These are phyloP conservation scores for Dendrophyllia cribrosa DNA, from an alignment of 64 coral and sea anemone species.

Conservation along the genomic window DNA sequence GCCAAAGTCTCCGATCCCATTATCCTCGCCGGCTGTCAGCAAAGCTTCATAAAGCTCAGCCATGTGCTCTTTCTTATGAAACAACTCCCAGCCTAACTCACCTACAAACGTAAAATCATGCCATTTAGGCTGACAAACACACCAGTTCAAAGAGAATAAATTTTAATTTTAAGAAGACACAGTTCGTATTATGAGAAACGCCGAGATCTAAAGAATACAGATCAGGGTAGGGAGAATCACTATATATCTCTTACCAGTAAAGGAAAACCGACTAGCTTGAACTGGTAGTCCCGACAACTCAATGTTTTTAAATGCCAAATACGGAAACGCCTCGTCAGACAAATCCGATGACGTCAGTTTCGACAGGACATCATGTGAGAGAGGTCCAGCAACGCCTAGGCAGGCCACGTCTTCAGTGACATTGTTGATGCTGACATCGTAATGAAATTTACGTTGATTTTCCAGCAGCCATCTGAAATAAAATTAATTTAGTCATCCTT, in stretches of 20 bases:
- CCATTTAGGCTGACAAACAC: no score
- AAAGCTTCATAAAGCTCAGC: constrained; percentile 61
- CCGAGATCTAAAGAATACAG: background rate
- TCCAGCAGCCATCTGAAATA: constrained; percentile 62
- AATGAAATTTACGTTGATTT: constrained; percentile 47
- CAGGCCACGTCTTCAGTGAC: constrained; percentile 71
- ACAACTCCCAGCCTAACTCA: constrained; percentile 80
- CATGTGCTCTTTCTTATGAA: constrained; percentile 52
- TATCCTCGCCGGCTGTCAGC: constrained; percentile 65
- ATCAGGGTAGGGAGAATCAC: background rate
- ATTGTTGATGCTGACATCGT: constrained; percentile 59
- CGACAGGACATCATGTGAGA: constrained; percentile 71
- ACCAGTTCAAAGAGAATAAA: no score
- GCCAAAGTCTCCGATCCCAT: constrained; percentile 82
- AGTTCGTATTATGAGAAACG: no score
- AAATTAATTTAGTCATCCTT: background rate
- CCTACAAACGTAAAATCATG: constrained; percentile 3
- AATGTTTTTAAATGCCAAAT: constrained; percentile 55
- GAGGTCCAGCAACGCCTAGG: constrained; percentile 65
- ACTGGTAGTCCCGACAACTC: constrained; percentile 69
- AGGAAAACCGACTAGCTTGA: constrained; percentile 67
- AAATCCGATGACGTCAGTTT: constrained; percentile 71
- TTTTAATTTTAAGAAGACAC: no score
- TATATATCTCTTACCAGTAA: constrained; percentile 56
- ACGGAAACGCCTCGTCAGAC: constrained; percentile 64